Conservation (phyloP, 1,140 invertebrate species). For the Drosophila bocqueti region DNA sequence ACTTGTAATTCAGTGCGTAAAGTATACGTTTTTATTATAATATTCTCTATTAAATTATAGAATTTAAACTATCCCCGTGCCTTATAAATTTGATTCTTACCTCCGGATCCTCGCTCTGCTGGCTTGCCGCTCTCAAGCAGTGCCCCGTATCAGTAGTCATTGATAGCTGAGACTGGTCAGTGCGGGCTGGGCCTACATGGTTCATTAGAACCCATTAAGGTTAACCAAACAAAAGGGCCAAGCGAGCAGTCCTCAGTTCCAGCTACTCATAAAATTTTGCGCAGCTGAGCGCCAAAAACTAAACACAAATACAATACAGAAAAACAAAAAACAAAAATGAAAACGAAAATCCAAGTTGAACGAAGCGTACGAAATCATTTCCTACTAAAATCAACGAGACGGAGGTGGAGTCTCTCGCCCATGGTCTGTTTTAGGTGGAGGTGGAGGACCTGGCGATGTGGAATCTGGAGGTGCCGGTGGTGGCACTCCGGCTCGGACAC, state of each 20-base stretch:
- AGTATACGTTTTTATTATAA: background rate
- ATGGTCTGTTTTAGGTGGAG: slow-evolving; percentile 24
- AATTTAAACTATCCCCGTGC: background rate
- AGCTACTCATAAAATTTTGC: slow-evolving; percentile 81
- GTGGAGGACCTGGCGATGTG: slow-evolving; percentile 22
- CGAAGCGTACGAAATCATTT: slow-evolving; percentile 83
- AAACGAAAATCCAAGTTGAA: slow-evolving; percentile 63
- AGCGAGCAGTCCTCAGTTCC: slow-evolving; percentile 51
- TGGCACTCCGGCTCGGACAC: slow-evolving; percentile 40
- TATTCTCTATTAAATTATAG: too few species aligned
- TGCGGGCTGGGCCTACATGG: slow-evolving; percentile 46
- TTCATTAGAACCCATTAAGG: slow-evolving; percentile 76
- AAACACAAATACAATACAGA: background rate
- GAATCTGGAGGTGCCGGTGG: slow-evolving; percentile 18
- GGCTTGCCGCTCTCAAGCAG: background rate
- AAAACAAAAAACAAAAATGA: slow-evolving; percentile 5
- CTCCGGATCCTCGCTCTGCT: slow-evolving; percentile 26
- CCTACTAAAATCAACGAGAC: slow-evolving; percentile 78
- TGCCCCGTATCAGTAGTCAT: slow-evolving; percentile 28
- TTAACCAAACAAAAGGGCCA: slow-evolving; percentile 55
- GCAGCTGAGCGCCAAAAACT: slow-evolving; percentile 72
- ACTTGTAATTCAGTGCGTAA: background rate
- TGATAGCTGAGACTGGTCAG: slow-evolving; percentile 17
- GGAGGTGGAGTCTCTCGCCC: slow-evolving; percentile 37
- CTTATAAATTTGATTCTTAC: background rate